phyloP scores from a whole-genome alignment of 1,140 invertebrate genomes.

The roundworm (Caenorhabditis elegans) region WBcel235 BX284602.5:7225501-7226000 shows the following conservation, averaged over 20 bases:
- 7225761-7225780: not conserved
- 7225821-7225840: not conserved
- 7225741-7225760: constrained; percentile 19
- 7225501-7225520: too few species aligned
- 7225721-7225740: not conserved
- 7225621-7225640: not conserved
- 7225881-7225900: too few species aligned
- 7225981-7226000: too few species aligned
- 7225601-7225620: not conserved
- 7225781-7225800: not conserved
- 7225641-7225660: not conserved
- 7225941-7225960: too few species aligned
- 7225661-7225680: not conserved
- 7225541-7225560: too few species aligned
- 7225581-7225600: not conserved
- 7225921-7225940: too few species aligned
- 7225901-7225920: too few species aligned
- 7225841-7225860: not conserved
- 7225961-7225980: too few species aligned
- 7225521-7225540: too few species aligned
- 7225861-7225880: too few species aligned
- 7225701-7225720: too few species aligned
- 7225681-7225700: not conserved
- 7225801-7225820: not conserved
- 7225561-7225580: not conserved